These are phyloP conservation scores for Spermophilus dauricus DNA, from an alignment of 2,113 vertebrate genomes.

Conservation along the genomic window DNA sequence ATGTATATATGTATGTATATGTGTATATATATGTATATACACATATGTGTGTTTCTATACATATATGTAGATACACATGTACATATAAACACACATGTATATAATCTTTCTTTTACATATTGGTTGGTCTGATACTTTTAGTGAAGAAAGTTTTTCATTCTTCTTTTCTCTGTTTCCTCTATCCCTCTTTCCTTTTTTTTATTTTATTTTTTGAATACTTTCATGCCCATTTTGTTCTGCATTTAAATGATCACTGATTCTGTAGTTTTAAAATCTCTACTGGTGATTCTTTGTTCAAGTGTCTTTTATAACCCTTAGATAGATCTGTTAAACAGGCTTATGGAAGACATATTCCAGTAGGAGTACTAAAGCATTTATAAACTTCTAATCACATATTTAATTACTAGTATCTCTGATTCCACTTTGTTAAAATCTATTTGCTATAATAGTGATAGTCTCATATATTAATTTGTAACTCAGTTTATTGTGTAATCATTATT, in stretches of 20 bases:
- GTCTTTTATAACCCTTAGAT: background rate
- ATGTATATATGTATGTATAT: no score
- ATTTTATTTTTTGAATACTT: background rate
- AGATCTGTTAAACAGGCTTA: background rate
- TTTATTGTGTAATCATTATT: background rate
- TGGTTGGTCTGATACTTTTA: background rate
- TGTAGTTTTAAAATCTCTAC: background rate
- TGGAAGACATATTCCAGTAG: background rate
- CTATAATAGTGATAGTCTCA: background rate
- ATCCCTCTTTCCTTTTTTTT: background rate
- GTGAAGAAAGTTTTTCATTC: background rate
- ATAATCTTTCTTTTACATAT: conserved; percentile 5
- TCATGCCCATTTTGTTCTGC: background rate
- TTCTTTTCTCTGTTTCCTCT: background rate
- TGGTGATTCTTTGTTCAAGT: background rate
- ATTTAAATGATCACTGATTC: background rate
- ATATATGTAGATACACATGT: no score
- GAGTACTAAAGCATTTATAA: background rate
- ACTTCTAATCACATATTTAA: background rate
- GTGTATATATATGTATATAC: no score
- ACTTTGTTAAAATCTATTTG: conserved; percentile 10
- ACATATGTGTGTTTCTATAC: no score
- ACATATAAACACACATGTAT: no score
- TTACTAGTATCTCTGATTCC: conserved; percentile 10
- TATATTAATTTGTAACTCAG: background rate